phyloP scores from a whole-genome alignment of 2,797 vertebrate species.

The Coluber constrictor region DNA sequence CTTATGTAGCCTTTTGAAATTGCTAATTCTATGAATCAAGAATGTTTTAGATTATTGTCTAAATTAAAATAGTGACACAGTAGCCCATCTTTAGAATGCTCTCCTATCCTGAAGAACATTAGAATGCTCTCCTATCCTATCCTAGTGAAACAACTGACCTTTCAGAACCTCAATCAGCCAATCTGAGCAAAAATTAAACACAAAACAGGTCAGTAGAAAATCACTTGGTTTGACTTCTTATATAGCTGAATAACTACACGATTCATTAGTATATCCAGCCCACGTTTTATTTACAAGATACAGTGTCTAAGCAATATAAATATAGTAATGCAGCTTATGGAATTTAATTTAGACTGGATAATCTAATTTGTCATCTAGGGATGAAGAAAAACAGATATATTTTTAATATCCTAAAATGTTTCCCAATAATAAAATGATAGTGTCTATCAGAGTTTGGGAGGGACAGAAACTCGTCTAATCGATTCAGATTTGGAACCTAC shows the following conservation, averaged over 20 bases:
- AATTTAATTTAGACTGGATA: neutral
- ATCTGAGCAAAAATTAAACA: neutral
- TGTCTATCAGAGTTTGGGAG: neutral
- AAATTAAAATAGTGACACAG: neutral
- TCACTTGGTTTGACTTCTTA: neutral
- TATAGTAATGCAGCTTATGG: neutral
- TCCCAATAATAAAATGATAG: neutral
- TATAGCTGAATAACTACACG: slow-evolving; percentile 1
- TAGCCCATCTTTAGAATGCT: neutral
- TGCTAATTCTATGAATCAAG: neutral
- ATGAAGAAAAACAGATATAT: neutral
- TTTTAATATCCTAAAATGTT: neutral
- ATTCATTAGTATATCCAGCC: neutral
- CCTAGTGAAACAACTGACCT: neutral
- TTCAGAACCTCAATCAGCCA: neutral
- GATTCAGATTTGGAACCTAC: neutral
- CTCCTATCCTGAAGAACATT: neutral
- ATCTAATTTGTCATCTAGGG: neutral
- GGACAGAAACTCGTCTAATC: neutral
- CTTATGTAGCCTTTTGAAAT: neutral
- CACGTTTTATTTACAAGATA: neutral
- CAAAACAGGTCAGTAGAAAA: neutral
- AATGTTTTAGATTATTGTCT: neutral
- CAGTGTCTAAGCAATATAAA: slow-evolving; percentile 4
- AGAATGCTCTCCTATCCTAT: neutral